Conservation (phyloP, 2,888 invertebrate species). For the Drosophila maculinotata region DNA sequence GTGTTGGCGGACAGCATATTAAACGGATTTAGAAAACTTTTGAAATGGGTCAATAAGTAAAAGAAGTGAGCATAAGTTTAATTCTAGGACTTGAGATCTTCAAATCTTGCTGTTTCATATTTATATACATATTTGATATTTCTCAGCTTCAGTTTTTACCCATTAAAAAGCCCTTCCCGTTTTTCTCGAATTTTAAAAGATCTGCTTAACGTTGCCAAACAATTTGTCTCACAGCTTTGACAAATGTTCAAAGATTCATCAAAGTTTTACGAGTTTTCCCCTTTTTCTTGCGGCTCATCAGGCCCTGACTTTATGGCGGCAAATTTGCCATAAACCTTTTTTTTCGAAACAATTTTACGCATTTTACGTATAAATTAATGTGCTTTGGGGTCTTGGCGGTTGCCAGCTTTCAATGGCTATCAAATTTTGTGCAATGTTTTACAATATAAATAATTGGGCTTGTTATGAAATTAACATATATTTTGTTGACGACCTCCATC, state of each 20-base stretch:
- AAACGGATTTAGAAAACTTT: background rate
- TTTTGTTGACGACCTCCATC: conserved; percentile 27
- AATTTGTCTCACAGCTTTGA: conserved; percentile 49
- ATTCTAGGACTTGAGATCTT: too few species aligned
- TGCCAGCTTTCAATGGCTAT: conserved; percentile 24
- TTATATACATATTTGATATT: background rate
- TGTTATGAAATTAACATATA: conserved; percentile 66
- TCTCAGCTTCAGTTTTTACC: background rate
- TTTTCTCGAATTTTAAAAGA: background rate
- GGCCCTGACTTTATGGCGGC: conserved; percentile 29
- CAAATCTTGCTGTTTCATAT: too few species aligned
- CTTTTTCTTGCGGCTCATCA: conserved; percentile 35
- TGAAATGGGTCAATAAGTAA: too few species aligned
- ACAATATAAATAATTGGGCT: conserved; percentile 56
- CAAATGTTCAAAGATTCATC: conserved; percentile 53
- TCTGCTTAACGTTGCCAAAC: conserved; percentile 24
- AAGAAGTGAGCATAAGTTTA: too few species aligned
- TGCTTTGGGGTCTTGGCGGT: conserved; percentile 2
- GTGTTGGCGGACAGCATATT: conserved; percentile 10
- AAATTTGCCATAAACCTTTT: conserved; percentile 55
- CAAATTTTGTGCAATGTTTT: conserved; percentile 58
- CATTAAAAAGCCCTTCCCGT: background rate
- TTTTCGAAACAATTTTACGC: conserved; percentile 46
- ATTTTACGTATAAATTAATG: conserved; percentile 50
- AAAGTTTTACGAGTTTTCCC: conserved; percentile 43